Percentiles rank a stretch among this genome's conserved stretches.
phyloP scores from a whole-genome alignment of 2,888 invertebrate species.

The Noctua comes region DNA sequence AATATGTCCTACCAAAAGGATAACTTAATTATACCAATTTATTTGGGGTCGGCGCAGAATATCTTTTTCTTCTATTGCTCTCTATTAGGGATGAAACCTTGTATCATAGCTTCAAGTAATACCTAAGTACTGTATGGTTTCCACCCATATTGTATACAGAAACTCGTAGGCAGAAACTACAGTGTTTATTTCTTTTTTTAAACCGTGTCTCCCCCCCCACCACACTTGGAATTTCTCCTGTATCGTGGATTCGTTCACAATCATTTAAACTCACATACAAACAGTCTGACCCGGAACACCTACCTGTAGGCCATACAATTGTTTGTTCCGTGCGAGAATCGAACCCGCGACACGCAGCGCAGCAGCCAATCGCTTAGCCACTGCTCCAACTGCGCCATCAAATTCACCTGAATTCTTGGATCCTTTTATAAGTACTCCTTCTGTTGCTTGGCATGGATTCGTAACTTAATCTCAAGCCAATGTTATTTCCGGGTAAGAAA shows the following conservation, averaged over 20 bases:
- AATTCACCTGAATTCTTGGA: background rate
- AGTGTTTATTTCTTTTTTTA: no score
- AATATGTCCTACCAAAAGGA: background rate
- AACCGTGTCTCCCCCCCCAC: no score
- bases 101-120: no score
- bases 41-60: background rate
- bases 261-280: no score
- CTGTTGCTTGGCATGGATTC: background rate
- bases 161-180: no score
- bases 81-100: background rate
- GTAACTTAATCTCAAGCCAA: background rate
- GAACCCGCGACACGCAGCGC: background rate
- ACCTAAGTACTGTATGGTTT: no score
- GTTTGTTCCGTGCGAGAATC: background rate
- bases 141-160: no score
- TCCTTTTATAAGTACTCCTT: background rate
- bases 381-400: background rate
- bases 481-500: background rate
- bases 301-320: background rate
- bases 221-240: background rate
- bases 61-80: background rate
- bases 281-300: no score
- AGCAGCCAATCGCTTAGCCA: background rate
- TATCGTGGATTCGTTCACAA: background rate
- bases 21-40: background rate